phyloP scores from a whole-genome alignment of 2,113 vertebrate genomes.

The Mola mola region DNA sequence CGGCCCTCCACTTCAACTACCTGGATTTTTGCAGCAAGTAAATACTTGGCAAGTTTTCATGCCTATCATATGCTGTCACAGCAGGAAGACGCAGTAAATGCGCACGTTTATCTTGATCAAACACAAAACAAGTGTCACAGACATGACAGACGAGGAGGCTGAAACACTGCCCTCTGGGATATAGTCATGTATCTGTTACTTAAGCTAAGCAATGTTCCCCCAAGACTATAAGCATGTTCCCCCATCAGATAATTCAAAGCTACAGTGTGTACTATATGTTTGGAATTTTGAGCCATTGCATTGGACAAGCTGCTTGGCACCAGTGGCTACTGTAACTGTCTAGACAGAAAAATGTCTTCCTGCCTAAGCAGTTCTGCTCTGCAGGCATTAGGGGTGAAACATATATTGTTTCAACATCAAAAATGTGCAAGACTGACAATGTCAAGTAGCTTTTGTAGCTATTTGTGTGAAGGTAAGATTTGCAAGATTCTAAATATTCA shows the following conservation, averaged over 20 bases:
- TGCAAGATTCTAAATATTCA: no score
- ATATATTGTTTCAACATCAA: no score
- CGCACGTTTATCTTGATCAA: constrained; percentile 54
- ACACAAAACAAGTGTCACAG: constrained; percentile 42
- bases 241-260: constrained; percentile 22
- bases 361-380: constrained; percentile 22
- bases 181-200: constrained; percentile 6
- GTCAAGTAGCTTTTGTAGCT: no score
- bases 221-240: constrained; percentile 13
- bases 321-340: no score
- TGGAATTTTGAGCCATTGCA: constrained; percentile 13
- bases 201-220: constrained; percentile 22
- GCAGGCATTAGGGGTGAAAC: no score
- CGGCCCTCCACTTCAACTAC: constrained; percentile 3
- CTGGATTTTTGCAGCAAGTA: constrained; percentile 14
- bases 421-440: no score
- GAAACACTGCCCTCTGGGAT: constrained; percentile 33
- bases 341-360: constrained; percentile 10
- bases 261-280: not conserved
- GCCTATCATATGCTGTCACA: constrained; percentile 17
- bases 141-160: constrained; percentile 27
- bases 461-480: no score
- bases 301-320: constrained; percentile 4
- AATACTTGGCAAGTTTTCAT: constrained; percentile 1
- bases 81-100: constrained; percentile 23